Evolutionary conservation across 2,113 vertebrate species (phyloP).

Genomic region (Propithecus coquereli): DNA sequence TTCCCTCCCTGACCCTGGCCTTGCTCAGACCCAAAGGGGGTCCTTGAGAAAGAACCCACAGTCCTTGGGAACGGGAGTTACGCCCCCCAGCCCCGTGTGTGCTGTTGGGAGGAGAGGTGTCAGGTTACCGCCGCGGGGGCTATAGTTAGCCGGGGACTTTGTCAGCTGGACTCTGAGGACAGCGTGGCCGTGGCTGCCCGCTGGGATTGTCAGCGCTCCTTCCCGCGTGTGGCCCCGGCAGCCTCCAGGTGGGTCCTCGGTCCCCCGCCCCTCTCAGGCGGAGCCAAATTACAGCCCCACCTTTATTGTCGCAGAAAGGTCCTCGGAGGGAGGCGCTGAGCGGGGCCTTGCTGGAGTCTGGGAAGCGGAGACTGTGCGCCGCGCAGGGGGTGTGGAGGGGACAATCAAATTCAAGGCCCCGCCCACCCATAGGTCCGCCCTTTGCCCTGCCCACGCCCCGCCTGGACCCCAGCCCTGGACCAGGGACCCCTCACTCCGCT

Average conservation of each 20-base stretch:
- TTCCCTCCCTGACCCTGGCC: background rate
- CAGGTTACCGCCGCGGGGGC: conserved; percentile 40
- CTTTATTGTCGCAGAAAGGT: no score
- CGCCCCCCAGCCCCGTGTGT: background rate
- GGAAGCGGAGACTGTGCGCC: background rate
- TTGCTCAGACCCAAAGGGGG: background rate
- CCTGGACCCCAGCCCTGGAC: background rate
- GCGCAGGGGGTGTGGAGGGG: background rate
- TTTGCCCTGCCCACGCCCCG: background rate
- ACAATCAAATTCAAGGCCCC: background rate
- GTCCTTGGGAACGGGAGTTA: background rate
- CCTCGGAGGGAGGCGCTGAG: background rate
- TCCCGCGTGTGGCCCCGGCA: background rate
- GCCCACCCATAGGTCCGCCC: background rate
- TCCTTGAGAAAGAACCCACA: background rate
- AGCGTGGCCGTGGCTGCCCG: background rate
- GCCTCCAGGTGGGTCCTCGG: conserved; percentile 18
- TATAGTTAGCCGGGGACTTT: conserved; percentile 65
- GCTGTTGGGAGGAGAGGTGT: conserved; percentile 35
- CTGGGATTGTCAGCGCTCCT: background rate
- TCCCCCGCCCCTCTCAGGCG: background rate
- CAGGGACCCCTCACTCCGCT: background rate
- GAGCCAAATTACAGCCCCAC: background rate
- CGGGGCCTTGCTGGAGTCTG: background rate
- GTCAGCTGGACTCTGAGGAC: background rate